A percentile compares a stretch with the other conserved stretches of the same genome.
Conservation (phyloP, 2,888 invertebrate species). For the Troides aeacus region DNA sequence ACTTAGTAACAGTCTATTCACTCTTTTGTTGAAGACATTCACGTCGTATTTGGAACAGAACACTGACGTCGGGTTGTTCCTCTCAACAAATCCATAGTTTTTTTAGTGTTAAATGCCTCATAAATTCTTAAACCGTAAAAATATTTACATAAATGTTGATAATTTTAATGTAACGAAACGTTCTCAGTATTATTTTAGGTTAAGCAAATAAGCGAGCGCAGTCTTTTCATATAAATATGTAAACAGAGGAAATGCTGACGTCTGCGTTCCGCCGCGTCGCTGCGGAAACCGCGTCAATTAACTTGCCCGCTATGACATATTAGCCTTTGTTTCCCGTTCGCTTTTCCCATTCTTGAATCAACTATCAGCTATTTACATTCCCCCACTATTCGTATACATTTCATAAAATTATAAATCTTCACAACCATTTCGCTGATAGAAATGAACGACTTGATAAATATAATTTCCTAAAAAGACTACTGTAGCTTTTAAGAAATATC, state of each 20-base stretch:
- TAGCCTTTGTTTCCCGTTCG: conserved; percentile 71
- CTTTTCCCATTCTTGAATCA: conserved; percentile 38
- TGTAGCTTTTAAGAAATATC: conserved; percentile 10
- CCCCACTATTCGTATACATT: conserved; percentile 46
- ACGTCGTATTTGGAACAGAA: too few relatives aligned
- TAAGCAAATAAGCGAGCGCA: conserved; percentile 42
- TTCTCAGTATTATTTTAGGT: conserved; percentile 45
- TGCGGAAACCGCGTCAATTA: conserved; percentile 79
- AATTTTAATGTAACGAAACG: conserved; percentile 14
- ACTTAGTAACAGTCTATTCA: too few relatives aligned
- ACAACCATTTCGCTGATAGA: conserved; percentile 24
- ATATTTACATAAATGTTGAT: too few relatives aligned
- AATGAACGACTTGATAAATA: conserved; percentile 19
- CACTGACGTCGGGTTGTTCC: too few relatives aligned
- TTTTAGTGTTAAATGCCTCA: too few relatives aligned
- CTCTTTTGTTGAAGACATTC: too few relatives aligned
- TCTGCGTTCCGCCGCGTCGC: conserved; percentile 72
- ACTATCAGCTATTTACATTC: conserved; percentile 52
- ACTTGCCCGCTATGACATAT: conserved; percentile 77
- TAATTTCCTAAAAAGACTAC: too few relatives aligned
- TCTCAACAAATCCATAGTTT: too few relatives aligned
- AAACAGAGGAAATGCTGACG: conserved; percentile 72
- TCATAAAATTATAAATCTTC: conserved; percentile 30
- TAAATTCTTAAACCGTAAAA: too few relatives aligned
- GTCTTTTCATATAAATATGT: conserved; percentile 69